A percentile compares a stretch with the other conserved stretches of the same genome.
These are phyloP conservation scores for Xestoiulus laeticollis DNA, from an alignment of 2,888 invertebrate genomes.

Conservation along the genomic window DNA sequence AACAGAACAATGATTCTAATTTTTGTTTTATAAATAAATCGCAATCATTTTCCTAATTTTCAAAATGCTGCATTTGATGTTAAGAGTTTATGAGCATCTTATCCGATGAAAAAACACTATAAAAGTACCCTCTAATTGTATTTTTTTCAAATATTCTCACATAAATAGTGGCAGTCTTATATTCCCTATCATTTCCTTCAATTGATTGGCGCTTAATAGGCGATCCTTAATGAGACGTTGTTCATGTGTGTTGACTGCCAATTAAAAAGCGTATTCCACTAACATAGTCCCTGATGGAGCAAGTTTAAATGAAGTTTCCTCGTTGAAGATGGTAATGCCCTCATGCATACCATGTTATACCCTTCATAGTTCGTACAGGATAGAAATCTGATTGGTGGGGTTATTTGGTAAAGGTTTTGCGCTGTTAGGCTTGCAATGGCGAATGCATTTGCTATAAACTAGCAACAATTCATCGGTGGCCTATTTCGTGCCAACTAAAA, in stretches of 20 bases:
- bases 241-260: background rate
- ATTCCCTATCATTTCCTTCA: background rate
- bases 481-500: conserved; percentile 22
- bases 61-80: no score
- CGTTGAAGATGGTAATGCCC: background rate
- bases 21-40: no score
- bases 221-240: background rate
- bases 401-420: background rate
- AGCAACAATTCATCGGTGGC: conserved; percentile 12
- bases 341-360: background rate
- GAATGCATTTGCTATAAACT: background rate
- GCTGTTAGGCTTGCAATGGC: background rate
- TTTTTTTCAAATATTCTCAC: no score
- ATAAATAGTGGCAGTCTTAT: no score
- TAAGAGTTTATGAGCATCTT: no score
- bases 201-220: background rate
- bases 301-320: background rate
- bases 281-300: background rate
- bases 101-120: background rate
- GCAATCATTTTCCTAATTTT: no score
- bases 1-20: no score
- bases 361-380: background rate
- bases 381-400: conserved; percentile 27
- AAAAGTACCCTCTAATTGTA: background rate
- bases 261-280: background rate